Conservation (phyloP, 2,113 vertebrate species). For the Gallinago undulata region DNA sequence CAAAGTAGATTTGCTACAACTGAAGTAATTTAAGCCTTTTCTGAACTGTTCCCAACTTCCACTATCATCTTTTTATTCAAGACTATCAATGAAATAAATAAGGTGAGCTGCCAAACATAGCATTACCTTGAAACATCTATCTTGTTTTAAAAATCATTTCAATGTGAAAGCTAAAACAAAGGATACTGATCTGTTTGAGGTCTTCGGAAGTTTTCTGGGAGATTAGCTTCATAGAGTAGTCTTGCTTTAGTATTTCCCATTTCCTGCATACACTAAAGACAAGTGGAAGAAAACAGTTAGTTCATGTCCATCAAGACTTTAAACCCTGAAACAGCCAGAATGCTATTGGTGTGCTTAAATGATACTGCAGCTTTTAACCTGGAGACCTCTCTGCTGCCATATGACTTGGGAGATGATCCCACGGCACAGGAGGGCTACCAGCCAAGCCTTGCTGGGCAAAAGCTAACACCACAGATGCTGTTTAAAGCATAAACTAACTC, state of each 20-base stretch:
- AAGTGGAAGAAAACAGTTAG: not conserved
- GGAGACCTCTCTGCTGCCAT: not conserved
- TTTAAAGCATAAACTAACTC: not conserved
- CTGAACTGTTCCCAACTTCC: not conserved
- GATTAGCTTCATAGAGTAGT: constrained; percentile 92
- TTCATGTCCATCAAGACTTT: not conserved
- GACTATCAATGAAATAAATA: not conserved
- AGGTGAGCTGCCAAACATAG: not conserved
- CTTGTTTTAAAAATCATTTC: not conserved
- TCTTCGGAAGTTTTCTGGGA: constrained; percentile 94
- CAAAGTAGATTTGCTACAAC: not conserved
- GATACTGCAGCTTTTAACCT: not conserved
- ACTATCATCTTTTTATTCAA: not conserved
- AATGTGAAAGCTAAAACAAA: constrained; percentile 44
- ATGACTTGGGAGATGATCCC: fast-evolving
- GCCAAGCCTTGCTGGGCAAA: not conserved
- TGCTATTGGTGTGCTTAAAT: not conserved
- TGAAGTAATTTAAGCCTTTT: constrained; percentile 26
- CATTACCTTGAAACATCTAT: not conserved
- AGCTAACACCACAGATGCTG: not conserved
- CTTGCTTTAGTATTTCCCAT: constrained; percentile 95
- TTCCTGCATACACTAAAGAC: constrained; percentile 92
- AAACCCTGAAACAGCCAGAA: not conserved
- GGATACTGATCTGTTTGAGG: constrained; percentile 99
- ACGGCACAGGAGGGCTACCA: not conserved